Percentiles rank a stretch among this genome's conserved stretches.
phyloP scores from a whole-genome alignment of 2,113 vertebrate species.

The Lampris incognitus region DNA sequence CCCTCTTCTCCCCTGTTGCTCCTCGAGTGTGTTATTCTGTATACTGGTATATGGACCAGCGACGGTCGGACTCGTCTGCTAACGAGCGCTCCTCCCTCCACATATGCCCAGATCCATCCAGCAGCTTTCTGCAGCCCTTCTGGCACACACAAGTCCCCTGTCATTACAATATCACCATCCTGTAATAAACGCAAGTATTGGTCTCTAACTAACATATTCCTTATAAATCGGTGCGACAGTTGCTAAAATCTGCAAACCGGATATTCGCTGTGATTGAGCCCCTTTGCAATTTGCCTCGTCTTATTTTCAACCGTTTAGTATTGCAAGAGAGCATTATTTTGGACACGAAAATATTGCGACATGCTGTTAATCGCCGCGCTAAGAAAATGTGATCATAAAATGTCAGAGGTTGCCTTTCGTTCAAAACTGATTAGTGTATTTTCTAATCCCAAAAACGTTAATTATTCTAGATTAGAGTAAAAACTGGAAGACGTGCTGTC shows the following conservation, averaged over 20 bases:
- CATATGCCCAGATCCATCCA: slow-evolving; percentile 28
- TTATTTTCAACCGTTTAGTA: too few species aligned
- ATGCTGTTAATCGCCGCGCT: too few species aligned
- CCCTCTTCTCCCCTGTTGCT: slow-evolving; percentile 49
- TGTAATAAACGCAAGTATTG: slow-evolving; percentile 54
- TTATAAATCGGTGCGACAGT: not conserved
- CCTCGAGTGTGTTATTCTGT: slow-evolving; percentile 47
- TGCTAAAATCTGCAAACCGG: not conserved
- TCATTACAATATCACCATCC: slow-evolving; percentile 49
- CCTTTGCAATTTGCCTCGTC: too few species aligned
- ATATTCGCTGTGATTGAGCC: not conserved
- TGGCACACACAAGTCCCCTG: slow-evolving; percentile 35
- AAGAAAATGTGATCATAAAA: too few species aligned
- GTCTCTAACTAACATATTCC: slow-evolving; percentile 26
- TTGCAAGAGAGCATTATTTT: too few species aligned
- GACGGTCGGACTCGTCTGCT: slow-evolving; percentile 46
- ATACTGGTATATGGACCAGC: slow-evolving; percentile 35
- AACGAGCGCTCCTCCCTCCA: slow-evolving; percentile 67
- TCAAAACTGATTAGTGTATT: too few species aligned
- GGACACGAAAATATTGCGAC: too few species aligned
- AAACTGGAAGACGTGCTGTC: too few species aligned
- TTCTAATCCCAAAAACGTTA: too few species aligned
- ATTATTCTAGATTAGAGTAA: too few species aligned
- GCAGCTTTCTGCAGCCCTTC: slow-evolving; percentile 15
- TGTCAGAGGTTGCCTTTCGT: too few species aligned